A percentile compares a stretch with the other conserved stretches of the same genome.
These are phyloP conservation scores for Parnassius mnemosyne DNA, from an alignment of 2,888 invertebrate species.

Conservation along the genomic window DNA sequence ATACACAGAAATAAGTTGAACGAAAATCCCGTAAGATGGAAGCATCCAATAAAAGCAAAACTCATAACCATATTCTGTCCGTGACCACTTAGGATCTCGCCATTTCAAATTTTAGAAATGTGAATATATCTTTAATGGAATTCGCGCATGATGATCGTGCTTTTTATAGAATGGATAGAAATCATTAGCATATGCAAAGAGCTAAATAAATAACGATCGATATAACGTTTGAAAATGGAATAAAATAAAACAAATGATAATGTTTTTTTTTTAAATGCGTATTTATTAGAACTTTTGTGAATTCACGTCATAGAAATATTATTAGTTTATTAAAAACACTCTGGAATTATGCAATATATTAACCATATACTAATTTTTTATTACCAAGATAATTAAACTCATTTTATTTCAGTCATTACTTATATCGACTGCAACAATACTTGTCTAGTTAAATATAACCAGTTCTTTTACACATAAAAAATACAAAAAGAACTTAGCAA, in stretches of 20 bases:
- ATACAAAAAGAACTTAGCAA: conserved; percentile 4
- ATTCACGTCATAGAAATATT: too few relatives aligned
- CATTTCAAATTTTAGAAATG: conserved; percentile 21
- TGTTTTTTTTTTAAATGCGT: too few relatives aligned
- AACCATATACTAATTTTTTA: too few relatives aligned
- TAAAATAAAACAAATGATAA: too few relatives aligned
- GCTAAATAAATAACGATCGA: background rate
- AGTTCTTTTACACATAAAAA: conserved; percentile 14
- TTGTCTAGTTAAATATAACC: background rate
- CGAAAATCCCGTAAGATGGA: conserved; percentile 36
- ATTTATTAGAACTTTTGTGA: too few relatives aligned
- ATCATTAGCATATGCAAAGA: conserved; percentile 11
- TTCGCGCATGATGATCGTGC: background rate
- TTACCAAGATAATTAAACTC: too few relatives aligned
- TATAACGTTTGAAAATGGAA: too few relatives aligned
- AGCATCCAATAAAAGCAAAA: conserved; percentile 39
- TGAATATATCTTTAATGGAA: conserved; percentile 19
- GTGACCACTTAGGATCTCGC: conserved; percentile 37
- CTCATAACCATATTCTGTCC: conserved; percentile 29
- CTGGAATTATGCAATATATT: too few relatives aligned
- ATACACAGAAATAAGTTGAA: conserved; percentile 40
- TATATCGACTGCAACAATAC: too few relatives aligned
- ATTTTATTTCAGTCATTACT: too few relatives aligned
- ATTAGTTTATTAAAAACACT: too few relatives aligned
- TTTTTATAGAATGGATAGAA: conserved; percentile 8